Evolutionary conservation across 2,113 vertebrate genomes (phyloP).

Genomic region (Amazona guildingii): DNA sequence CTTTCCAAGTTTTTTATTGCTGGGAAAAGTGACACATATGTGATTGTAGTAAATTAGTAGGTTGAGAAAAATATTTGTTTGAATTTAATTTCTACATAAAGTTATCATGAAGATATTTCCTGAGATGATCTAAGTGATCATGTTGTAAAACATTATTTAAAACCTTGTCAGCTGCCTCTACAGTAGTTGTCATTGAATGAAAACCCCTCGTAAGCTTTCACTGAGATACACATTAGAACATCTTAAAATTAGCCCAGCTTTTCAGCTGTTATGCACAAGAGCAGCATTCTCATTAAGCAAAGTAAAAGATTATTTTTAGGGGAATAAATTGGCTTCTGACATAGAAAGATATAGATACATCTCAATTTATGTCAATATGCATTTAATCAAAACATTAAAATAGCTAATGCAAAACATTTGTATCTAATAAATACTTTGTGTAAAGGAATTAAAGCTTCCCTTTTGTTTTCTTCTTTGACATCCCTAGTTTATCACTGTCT

Average conservation of each 20-base stretch:
- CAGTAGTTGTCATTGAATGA: not conserved
- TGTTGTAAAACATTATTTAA: not conserved
- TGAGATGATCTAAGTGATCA: not conserved
- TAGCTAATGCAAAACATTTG: not conserved
- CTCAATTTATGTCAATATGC: not conserved
- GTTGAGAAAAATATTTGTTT: not conserved
- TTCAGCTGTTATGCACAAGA: not conserved
- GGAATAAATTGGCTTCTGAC: constrained; percentile 14
- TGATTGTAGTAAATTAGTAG: not conserved
- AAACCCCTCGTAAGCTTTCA: not conserved
- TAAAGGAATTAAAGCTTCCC: not conserved
- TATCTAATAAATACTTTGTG: not conserved
- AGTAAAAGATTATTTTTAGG: not conserved
- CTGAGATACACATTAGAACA: not conserved
- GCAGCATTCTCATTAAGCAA: not conserved
- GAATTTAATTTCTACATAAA: not conserved
- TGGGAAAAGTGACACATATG: not conserved
- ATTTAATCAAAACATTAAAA: constrained; percentile 1
- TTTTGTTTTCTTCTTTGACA: not conserved
- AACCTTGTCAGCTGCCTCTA: not conserved
- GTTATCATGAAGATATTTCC: not conserved
- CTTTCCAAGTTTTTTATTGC: not conserved
- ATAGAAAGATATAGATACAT: not conserved
- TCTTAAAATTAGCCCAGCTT: not conserved
- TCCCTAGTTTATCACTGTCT: not conserved